Percentiles rank a stretch among this genome's conserved stretches.
Conservation (phyloP, 2,888 invertebrate genomes). For the Pristionchus maxplancki region DNA sequence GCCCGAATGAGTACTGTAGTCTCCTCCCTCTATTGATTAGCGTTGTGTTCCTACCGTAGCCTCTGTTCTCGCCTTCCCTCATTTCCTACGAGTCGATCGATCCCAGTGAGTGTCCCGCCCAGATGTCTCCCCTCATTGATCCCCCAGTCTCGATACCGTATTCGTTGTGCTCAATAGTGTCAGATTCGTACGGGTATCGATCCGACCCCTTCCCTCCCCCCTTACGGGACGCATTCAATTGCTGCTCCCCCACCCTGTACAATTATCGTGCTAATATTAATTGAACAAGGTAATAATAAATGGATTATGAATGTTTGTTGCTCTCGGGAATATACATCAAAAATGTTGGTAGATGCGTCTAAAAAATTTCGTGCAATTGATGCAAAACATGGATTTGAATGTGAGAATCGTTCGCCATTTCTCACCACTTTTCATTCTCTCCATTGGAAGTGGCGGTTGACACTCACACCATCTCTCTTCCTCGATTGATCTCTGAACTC, state of each 20-base stretch:
- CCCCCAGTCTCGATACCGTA: constrained; percentile 22
- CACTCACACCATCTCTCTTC: neutral
- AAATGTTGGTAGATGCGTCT: neutral
- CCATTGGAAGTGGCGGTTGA: neutral
- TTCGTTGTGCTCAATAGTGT: constrained; percentile 40
- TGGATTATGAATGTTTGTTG: neutral
- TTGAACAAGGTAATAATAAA: constrained; percentile 48
- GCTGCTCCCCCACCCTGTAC: neutral
- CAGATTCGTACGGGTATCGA: constrained; percentile 20
- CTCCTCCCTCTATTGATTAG: neutral
- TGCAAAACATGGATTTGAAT: no score
- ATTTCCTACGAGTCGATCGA: constrained; percentile 21
- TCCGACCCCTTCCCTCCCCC: neutral
- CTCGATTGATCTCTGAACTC: neutral
- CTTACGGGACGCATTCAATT: neutral
- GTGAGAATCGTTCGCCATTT: neutral
- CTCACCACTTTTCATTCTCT: neutral
- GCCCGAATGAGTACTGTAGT: constrained; percentile 44
- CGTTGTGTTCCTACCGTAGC: constrained; percentile 22
- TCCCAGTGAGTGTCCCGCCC: constrained; percentile 18
- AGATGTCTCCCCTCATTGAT: neutral
- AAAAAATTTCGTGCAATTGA: no score
- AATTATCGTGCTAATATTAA: constrained; percentile 47
- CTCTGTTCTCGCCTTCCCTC: neutral
- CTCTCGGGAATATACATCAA: neutral